Conservation (phyloP, 2,113 vertebrate genomes). For the Anguilla japonica region DNA sequence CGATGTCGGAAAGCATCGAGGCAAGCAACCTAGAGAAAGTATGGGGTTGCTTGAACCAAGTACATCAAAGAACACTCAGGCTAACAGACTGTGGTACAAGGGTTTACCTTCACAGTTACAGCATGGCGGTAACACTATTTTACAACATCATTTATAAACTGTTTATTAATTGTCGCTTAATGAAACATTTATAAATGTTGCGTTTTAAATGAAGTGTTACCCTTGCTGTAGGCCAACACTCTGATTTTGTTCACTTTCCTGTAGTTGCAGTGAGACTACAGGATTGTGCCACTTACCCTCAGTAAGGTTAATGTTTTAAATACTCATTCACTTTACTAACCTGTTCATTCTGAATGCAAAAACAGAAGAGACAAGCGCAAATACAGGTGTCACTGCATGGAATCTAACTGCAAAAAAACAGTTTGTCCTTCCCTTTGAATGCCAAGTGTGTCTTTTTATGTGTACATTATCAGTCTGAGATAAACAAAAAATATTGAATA, state of each 20-base stretch:
- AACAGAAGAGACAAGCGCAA: conserved; percentile 77
- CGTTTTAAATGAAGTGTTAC: conserved; percentile 78
- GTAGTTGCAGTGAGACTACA: conserved; percentile 61
- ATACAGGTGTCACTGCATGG: conserved; percentile 63
- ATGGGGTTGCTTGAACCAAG: conserved; percentile 41
- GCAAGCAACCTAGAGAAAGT: conserved; percentile 53
- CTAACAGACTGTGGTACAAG: conserved; percentile 4
- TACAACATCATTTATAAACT: conserved; percentile 63
- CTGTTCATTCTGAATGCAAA: conserved; percentile 77
- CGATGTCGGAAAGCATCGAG: conserved; percentile 68
- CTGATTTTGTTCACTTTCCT: conserved; percentile 63
- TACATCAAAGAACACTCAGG: conserved; percentile 14
- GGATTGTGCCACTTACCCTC: conserved; percentile 73
- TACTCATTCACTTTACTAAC: conserved; percentile 75
- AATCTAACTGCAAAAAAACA: not conserved
- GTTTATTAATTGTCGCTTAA: conserved; percentile 47
- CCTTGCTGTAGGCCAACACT: conserved; percentile 72
- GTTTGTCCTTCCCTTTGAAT: not conserved
- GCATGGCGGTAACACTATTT: conserved; percentile 79
- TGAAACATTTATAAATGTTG: conserved; percentile 63
- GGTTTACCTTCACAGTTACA: conserved; percentile 43
- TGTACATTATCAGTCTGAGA: no score
- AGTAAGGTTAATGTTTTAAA: conserved; percentile 71
- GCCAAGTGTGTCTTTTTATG: no score
- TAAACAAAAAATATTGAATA: no score